Conservation (phyloP, 2,113 vertebrate genomes). For the Zootoca vivipara region DNA sequence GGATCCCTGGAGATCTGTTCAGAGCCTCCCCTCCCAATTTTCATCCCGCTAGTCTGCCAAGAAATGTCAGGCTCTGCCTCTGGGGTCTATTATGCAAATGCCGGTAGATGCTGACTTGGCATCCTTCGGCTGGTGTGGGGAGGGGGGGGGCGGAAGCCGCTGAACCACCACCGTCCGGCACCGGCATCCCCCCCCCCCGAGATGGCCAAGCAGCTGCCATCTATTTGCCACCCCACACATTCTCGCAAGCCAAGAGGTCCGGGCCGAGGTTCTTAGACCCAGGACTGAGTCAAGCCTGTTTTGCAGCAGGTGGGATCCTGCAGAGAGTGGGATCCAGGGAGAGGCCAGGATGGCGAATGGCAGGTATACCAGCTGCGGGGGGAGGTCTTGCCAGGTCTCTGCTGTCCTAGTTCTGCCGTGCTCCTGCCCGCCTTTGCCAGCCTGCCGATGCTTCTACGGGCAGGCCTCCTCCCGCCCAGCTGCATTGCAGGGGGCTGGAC, state of each 20-base stretch:
- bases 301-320: too few species aligned
- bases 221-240: neutral
- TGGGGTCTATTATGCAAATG: neutral
- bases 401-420: too few species aligned
- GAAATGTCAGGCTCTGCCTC: neutral
- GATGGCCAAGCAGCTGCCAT: neutral
- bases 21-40: neutral
- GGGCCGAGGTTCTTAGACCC: too few species aligned
- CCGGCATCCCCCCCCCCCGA: neutral
- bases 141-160: neutral
- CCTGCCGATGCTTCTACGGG: neutral
- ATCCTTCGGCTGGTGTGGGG: neutral
- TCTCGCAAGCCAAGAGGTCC: too few species aligned
- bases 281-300: too few species aligned
- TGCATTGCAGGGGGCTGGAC: too few species aligned
- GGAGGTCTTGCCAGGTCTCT: neutral
- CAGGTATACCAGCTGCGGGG: too few species aligned
- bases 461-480: neutral
- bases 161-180: neutral
- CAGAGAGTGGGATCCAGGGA: too few species aligned
- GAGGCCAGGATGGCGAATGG: too few species aligned
- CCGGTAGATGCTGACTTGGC: neutral
- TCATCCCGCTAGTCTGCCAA: neutral
- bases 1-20: neutral
- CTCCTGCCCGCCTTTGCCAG: neutral